A percentile compares a stretch with the other conserved stretches of the same genome.
phyloP scores from a whole-genome alignment of 2,888 invertebrate species.

The Dinocampus coccinellae region DNA sequence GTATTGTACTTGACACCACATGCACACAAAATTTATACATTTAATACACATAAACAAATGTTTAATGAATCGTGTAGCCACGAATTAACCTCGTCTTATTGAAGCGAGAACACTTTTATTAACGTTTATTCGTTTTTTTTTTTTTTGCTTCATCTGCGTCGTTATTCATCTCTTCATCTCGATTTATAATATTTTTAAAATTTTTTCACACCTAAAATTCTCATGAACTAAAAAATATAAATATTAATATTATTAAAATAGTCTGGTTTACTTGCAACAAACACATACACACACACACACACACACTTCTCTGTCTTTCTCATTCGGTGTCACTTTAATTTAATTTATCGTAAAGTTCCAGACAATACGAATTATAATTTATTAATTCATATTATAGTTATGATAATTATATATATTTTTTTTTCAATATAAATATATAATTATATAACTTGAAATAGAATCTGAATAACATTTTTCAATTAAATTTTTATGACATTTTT shows the following conservation, averaged over 20 bases:
- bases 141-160: too few species aligned
- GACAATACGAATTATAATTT: not conserved
- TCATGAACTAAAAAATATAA: not conserved
- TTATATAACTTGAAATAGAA: not conserved
- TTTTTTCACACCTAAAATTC: not conserved
- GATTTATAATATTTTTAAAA: not conserved
- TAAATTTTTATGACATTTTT: not conserved
- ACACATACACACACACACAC: too few species aligned
- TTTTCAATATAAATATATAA: too few species aligned
- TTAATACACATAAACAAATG: not conserved
- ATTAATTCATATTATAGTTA: not conserved
- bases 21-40: not conserved
- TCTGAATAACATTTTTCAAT: not conserved
- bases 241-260: not conserved
- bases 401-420: not conserved
- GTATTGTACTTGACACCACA: not conserved
- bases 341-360: not conserved
- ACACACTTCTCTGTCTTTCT: not conserved
- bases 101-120: constrained; percentile 22
- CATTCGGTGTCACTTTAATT: not conserved
- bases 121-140: not conserved
- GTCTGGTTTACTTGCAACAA: not conserved
- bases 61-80: constrained; percentile 25
- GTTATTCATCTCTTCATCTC: too few species aligned
- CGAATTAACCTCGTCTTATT: constrained; percentile 20